These are phyloP conservation scores for Coleophora deauratella DNA, from an alignment of 2,888 invertebrate species.

Conservation along the genomic window DNA sequence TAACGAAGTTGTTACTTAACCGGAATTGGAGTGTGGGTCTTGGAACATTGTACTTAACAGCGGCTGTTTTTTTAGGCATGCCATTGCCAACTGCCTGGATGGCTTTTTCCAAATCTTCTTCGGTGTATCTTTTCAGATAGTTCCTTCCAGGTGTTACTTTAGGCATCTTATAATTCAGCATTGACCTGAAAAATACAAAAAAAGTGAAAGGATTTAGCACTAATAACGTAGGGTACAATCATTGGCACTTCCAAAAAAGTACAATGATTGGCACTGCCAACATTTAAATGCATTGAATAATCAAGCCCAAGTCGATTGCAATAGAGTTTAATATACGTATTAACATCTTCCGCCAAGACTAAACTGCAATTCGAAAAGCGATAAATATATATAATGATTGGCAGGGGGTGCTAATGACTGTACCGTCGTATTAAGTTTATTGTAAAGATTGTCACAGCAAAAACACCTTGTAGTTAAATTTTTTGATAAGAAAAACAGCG, in stretches of 20 bases:
- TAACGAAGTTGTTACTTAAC: constrained; percentile 8
- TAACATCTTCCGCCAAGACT: too few relatives aligned
- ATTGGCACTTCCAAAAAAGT: too few relatives aligned
- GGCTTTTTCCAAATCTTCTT: constrained; percentile 13
- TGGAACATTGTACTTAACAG: constrained; percentile 18
- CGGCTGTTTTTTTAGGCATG: constrained; percentile 18
- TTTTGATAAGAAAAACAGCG: neutral
- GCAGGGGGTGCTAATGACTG: too few relatives aligned
- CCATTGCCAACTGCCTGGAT: constrained; percentile 17
- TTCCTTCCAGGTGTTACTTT: constrained; percentile 13
- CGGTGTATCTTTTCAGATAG: constrained; percentile 12
- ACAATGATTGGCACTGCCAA: too few relatives aligned
- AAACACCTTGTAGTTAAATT: neutral
- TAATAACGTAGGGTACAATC: too few relatives aligned
- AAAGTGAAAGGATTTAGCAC: too few relatives aligned
- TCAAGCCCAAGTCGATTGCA: too few relatives aligned
- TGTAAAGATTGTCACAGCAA: neutral
- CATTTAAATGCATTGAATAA: too few relatives aligned
- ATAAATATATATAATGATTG: too few relatives aligned
- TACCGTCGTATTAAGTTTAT: neutral
- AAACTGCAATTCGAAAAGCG: too few relatives aligned
- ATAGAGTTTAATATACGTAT: too few relatives aligned
- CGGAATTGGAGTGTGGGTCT: constrained; percentile 19
- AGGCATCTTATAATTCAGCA: constrained; percentile 15
- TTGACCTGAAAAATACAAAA: too few relatives aligned